Conservation (phyloP, 2,797 vertebrate species). For the Rhinogobio ventralis region DNA sequence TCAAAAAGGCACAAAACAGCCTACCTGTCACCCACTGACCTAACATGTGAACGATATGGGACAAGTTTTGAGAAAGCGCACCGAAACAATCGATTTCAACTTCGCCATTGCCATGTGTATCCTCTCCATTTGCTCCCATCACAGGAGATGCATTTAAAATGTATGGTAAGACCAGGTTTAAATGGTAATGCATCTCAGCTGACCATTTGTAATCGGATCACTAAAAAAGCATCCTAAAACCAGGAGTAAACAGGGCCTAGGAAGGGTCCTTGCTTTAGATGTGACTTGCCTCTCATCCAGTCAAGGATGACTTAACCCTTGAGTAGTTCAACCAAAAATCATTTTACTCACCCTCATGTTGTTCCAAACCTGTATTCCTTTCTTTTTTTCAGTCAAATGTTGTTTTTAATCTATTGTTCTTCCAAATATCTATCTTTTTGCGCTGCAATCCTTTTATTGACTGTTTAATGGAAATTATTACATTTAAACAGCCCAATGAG, state of each 20-base stretch:
- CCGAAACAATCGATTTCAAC: background rate
- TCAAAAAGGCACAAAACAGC: background rate
- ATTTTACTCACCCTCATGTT: background rate
- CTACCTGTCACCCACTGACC: background rate
- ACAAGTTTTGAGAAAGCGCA: background rate
- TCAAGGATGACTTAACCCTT: slow-evolving; percentile 4
- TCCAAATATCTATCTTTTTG: background rate
- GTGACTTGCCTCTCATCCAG: background rate
- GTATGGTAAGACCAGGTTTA: background rate
- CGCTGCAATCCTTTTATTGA: background rate
- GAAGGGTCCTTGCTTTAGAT: background rate
- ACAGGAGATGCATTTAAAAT: background rate
- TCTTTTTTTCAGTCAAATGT: background rate
- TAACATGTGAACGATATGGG: background rate
- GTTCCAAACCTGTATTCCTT: background rate
- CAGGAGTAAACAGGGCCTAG: background rate
- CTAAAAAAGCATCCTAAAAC: background rate
- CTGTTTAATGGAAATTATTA: background rate
- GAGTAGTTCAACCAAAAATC: background rate
- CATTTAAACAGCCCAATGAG: background rate
- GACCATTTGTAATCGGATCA: background rate
- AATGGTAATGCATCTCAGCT: background rate
- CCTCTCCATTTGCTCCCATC: background rate
- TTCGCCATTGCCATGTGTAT: background rate
- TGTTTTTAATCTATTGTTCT: background rate